phyloP scores from a whole-genome alignment of 30 jellyfish, hydroid and myxozoan species.

The Euphysa ruthae region DNA sequence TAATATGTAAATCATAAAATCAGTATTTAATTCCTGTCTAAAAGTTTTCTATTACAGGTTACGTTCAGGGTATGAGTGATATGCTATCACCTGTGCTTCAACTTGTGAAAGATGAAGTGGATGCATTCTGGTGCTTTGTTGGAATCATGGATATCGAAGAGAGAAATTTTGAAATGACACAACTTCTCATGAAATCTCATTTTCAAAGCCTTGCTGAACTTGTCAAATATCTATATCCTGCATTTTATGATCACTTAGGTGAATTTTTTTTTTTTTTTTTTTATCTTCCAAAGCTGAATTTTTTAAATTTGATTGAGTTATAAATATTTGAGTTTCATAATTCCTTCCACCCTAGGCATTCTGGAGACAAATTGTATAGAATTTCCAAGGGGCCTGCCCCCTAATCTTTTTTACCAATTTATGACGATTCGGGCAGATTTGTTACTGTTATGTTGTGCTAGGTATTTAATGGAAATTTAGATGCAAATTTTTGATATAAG shows the following conservation, averaged over 20 bases:
- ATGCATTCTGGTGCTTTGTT: constrained; percentile 89
- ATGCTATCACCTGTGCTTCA: constrained; percentile 72
- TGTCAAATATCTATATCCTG: constrained; percentile 58
- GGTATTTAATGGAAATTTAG: no score
- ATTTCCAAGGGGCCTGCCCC: no score
- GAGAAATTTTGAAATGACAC: constrained; percentile 68
- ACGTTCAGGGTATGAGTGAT: constrained; percentile 97
- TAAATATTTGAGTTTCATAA: neutral
- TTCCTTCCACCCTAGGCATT: neutral
- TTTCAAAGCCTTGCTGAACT: constrained; percentile 38
- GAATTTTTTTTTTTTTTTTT: neutral
- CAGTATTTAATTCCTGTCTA: no score
- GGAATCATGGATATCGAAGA: constrained; percentile 86
- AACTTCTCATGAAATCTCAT: constrained; percentile 65
- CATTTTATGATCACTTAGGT: constrained; percentile 52
- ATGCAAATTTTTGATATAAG: no score
- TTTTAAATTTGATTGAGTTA: neutral
- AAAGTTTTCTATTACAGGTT: no score
- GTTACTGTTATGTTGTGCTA: no score
- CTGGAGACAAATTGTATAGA: neutral
- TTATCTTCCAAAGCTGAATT: no score
- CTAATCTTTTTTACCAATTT: no score
- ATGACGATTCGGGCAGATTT: no score
- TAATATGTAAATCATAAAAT: no score
- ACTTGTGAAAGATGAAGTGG: constrained; percentile 79